Base-by-base conservation (phyloP, 2,113 vertebrate genomes). In the Paracanthobrama guichenoti region DNA sequence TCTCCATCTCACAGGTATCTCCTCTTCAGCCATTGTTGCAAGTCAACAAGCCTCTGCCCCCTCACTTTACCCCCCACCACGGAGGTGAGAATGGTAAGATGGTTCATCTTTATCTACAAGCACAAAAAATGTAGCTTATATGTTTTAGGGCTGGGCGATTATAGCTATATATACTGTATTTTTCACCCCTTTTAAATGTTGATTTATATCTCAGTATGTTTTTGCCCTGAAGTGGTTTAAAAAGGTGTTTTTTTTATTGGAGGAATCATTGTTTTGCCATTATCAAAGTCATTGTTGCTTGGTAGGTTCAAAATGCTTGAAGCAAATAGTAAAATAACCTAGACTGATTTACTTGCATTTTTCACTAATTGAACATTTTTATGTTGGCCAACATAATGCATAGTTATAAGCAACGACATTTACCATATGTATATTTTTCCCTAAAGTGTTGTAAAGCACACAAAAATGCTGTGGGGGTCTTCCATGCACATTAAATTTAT, bases 11-110 rank as follows among this genome's bases (percentile, higher is more conserved):
- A 2, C 92, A 97, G 97, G 97, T 91, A 95, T 98, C 89, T 97
- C 97, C 31, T 97, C 97, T 62, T 97, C 97, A 91, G 97, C 98
- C 93, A 98, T 99, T 69, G 97, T 98, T 46, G 97, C 97, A 92
- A 96, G 96, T 93, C 96, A 95, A 90, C 96, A 96, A 90, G 94
- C 95, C 91, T 94, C 97, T 0, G 90, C 95, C 46, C 97, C 96
- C 76, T 95, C 94, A 82, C 94, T 98, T 26, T 99, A 97, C 86
- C 96, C 96, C 28, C 96, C 96, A 8, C 92, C 97, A 55, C 92
- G 97, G 95, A 99, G 97, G 97, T 99, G 97, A 98, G 96, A 97
- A 90, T 4, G 97, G 97, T 97, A 95, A 97, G 96, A 84, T 86
- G 11, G 26, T 66, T 78, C 2, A n/a, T 71, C n/a, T 48, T 42